phyloP scores from a whole-genome alignment of 1,140 invertebrate genomes.

The Aphaenogaster rudis region DNA sequence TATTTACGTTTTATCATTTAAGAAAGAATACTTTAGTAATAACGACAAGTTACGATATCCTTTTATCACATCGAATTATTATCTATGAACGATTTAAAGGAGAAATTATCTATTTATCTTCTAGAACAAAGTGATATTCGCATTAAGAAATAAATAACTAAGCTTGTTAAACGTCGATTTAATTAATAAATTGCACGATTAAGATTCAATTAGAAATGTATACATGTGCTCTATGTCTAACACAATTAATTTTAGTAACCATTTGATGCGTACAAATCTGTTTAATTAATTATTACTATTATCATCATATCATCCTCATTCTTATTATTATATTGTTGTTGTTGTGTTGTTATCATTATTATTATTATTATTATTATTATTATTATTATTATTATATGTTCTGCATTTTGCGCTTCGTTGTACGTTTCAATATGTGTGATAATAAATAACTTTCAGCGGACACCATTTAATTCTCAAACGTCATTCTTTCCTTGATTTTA shows the following conservation, averaged over 20 bases:
- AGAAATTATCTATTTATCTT: background rate
- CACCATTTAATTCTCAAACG: background rate
- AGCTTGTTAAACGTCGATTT: conserved; percentile 10
- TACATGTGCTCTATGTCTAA: background rate
- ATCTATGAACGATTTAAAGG: conserved; percentile 1
- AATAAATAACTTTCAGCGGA: conserved; percentile 35
- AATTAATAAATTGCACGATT: conserved; percentile 27
- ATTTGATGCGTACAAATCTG: conserved; percentile 28
- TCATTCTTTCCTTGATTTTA: background rate
- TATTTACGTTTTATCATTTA: conserved; percentile 26
- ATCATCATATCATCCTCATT: conserved; percentile 17
- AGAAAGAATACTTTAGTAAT: conserved; percentile 3
- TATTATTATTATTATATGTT: conserved; percentile 50
- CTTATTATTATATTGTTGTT: conserved; percentile 16
- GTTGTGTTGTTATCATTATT: background rate
- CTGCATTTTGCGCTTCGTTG: conserved; percentile 46
- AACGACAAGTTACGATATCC: background rate
- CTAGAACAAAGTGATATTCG: conserved; percentile 38
- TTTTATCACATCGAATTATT: background rate
- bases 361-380: conserved; percentile 37
- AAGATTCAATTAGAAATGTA: background rate
- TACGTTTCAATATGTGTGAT: conserved; percentile 57
- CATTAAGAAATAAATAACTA: conserved; percentile 3
- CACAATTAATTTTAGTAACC: conserved; percentile 15
- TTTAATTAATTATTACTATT: conserved; percentile 14